Percentiles rank a stretch among this genome's conserved stretches.
phyloP scores from a whole-genome alignment of 2,797 vertebrate species.

The Ammospiza maritima region DNA sequence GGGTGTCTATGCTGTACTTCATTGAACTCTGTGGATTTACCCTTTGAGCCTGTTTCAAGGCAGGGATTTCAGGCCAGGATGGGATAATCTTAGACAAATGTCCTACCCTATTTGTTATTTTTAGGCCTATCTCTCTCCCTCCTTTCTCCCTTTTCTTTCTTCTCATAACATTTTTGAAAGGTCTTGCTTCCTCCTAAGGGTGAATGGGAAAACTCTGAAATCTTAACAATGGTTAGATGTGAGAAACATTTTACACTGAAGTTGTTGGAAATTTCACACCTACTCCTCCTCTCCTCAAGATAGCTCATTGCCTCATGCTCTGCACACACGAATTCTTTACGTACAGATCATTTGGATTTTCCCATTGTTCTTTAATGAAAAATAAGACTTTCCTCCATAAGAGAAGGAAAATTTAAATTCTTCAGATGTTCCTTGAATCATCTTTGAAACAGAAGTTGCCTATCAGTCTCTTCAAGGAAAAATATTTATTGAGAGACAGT shows the following conservation, averaged over 20 bases:
- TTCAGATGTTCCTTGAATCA: background rate
- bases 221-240: background rate
- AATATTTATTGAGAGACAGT: background rate
- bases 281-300: background rate
- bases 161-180: background rate
- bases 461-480: background rate
- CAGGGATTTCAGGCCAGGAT: background rate
- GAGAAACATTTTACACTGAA: background rate
- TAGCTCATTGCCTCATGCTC: background rate
- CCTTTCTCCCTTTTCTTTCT: background rate
- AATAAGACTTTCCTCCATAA: background rate
- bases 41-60: background rate
- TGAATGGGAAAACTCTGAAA: background rate
- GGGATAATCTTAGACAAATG: background rate
- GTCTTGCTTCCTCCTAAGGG: background rate
- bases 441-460: background rate
- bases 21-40: background rate
- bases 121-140: background rate
- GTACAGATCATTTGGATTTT: background rate
- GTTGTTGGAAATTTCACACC: background rate
- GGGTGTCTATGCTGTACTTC: background rate
- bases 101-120: background rate
- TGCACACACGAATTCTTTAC: background rate
- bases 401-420: background rate
- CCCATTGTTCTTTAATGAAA: background rate